Percentiles rank a stretch among this genome's conserved stretches.
phyloP scores from a whole-genome alignment of 1,140 invertebrate species.

The Chironomus tepperi region DNA sequence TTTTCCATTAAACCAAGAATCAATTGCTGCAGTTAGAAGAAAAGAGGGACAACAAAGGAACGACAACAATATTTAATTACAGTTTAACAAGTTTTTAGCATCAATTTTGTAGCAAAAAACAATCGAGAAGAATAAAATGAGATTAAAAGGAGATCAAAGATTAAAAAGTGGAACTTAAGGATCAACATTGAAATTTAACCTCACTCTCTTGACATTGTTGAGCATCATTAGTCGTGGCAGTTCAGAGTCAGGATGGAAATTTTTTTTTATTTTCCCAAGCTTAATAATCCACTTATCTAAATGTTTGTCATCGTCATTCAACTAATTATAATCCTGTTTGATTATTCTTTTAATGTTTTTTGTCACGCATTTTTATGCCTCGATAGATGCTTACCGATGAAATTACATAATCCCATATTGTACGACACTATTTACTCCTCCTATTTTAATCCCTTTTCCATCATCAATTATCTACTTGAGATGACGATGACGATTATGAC shows the following conservation, averaged over 20 bases:
- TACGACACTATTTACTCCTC: not conserved
- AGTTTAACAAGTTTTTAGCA: too few relatives aligned
- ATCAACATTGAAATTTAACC: not conserved
- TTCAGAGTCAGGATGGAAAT: not conserved
- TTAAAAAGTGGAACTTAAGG: not conserved
- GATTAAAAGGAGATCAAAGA: not conserved
- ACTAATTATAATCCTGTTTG: slow-evolving; percentile 14
- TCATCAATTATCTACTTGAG: slow-evolving; percentile 13
- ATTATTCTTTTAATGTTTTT: not conserved
- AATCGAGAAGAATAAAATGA: too few relatives aligned
- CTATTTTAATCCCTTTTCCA: not conserved
- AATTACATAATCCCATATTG: not conserved
- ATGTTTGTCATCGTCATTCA: slow-evolving; percentile 7
- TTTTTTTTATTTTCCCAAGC: not conserved
- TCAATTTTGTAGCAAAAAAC: too few relatives aligned
- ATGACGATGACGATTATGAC: not conserved
- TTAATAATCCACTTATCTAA: slow-evolving; percentile 9
- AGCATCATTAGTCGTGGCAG: not conserved
- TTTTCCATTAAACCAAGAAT: too few relatives aligned
- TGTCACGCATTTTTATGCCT: not conserved
- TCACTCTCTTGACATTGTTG: not conserved
- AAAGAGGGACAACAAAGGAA: too few relatives aligned
- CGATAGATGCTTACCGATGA: too few relatives aligned
- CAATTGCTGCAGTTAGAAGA: too few relatives aligned
- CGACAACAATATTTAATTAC: too few relatives aligned